Evolutionary conservation across 2,797 vertebrate species (phyloP), one percentile per base, ranked within the genome.

Genomic region (Adelosebastes latens): DNA sequence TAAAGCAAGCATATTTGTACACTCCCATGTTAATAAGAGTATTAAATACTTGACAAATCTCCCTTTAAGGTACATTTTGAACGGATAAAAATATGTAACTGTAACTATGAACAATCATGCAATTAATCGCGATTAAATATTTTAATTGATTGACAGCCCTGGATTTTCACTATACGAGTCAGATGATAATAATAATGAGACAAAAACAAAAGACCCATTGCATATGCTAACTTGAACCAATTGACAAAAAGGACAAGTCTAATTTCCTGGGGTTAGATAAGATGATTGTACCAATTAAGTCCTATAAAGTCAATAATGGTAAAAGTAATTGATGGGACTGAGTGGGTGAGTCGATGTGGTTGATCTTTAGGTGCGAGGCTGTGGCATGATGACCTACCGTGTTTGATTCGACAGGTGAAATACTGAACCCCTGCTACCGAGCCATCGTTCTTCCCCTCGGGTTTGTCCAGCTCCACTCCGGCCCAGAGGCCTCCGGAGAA

Each of bases 401-500:
- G 94, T 93, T 97, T 98, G 8, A 95, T 83, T 1, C 92, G 95
- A 77, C 98, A 99, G 77, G 95, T 97, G 85, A 99, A 99, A 90
- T 99, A 99, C 89, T 98, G 98, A 64, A 99, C 94, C 60, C 95
- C 98, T 1, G 97, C 98, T 31, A 99, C 97, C 0, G 97, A 97
- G 75, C 98, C 98, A 2, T 98, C 95, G 62, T 99, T 99, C 94
- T 99, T 99, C 24, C 98, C 98, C 85, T 99, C 98, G 1, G 98
- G 94, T 84, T 97, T 97, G 85, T 98, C 97, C 64, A 99, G 94
- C 88, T 99, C 98, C 88, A 99, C 89, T 39, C 98, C 98, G 18
- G 98, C 98, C 98, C 98, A 99, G 55, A 98, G 97, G 13, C 98
- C 98, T 53, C 95, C 96, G 8, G 98, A 97, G 94, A 99, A 99